These are phyloP conservation scores for Ophraella communa DNA, from an alignment of 2,888 invertebrate genomes.

Conservation along the genomic window DNA sequence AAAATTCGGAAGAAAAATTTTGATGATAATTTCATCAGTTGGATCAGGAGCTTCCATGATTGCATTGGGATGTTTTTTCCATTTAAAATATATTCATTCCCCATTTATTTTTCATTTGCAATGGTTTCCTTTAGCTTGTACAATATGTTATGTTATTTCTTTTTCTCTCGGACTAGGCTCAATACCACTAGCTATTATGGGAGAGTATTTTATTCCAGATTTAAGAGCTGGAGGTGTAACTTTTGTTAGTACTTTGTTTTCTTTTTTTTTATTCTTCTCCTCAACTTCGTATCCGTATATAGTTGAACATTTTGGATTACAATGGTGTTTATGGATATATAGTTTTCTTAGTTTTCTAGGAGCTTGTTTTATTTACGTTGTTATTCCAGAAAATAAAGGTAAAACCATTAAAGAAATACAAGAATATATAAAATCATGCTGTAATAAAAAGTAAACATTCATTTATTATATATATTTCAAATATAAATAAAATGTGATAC, in stretches of 20 bases:
- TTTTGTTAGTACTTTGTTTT: slow-evolving; percentile 20
- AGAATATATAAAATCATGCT: background rate
- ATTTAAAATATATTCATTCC: background rate
- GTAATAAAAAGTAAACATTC: background rate
- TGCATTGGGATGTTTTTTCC: background rate
- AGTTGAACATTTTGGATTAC: slow-evolving; percentile 23
- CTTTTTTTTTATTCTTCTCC: slow-evolving; percentile 29
- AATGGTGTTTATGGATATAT: slow-evolving; percentile 33
- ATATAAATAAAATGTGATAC: no score
- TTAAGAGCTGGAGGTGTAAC: slow-evolving; percentile 70
- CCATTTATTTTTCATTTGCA: background rate
- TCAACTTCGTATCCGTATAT: slow-evolving; percentile 36
- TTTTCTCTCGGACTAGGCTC: slow-evolving; percentile 76
- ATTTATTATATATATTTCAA: no score
- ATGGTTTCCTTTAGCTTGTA: slow-evolving; percentile 73
- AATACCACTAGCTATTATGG: slow-evolving; percentile 79
- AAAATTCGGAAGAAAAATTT: background rate
- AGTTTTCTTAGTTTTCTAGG: slow-evolving; percentile 24
- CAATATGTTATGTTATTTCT: slow-evolving; percentile 73
- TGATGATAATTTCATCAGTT: background rate
- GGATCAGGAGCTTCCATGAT: background rate
- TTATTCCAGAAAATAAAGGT: slow-evolving; percentile 40
- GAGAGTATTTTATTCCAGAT: slow-evolving; percentile 79
- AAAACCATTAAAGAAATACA: slow-evolving; percentile 36
- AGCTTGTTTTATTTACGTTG: slow-evolving; percentile 22